Conservation (phyloP, 2,797 vertebrate species). For the Anguilla pacifica region DNA sequence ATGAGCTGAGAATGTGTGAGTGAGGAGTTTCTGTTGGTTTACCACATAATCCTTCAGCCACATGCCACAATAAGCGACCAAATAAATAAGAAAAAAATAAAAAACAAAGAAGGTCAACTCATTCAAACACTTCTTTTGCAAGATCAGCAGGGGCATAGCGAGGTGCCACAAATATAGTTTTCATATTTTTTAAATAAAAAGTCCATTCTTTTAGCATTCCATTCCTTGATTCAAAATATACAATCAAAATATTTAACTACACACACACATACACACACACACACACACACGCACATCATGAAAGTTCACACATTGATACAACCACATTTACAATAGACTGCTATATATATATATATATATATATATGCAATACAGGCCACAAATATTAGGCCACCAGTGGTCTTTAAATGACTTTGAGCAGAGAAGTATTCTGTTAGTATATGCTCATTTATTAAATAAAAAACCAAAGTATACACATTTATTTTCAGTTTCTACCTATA, state of each 20-base stretch:
- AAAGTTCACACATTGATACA: slow-evolving; percentile 53
- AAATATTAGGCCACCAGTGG: no score
- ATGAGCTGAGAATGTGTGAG: background rate
- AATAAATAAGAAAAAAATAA: slow-evolving; percentile 1
- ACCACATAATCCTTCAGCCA: background rate
- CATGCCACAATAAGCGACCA: background rate
- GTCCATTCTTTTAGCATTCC: background rate
- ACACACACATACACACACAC: background rate
- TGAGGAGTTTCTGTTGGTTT: background rate
- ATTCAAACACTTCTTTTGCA: background rate
- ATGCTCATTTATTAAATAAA: no score
- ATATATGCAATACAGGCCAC: no score
- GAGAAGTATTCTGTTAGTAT: no score
- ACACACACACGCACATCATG: background rate
- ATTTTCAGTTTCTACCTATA: no score
- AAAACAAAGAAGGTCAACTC: background rate
- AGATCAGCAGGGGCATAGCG: background rate
- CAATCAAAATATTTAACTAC: slow-evolving; percentile 10
- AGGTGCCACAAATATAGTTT: background rate
- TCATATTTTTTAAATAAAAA: slow-evolving; percentile 7
- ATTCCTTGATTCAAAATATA: slow-evolving; percentile 24
- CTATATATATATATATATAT: background rate
- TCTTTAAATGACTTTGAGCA: no score
- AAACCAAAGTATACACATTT: no score
- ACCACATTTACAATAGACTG: slow-evolving; percentile 43